Conservation (phyloP, 2,888 invertebrate species). For the Amiota communis region DNA sequence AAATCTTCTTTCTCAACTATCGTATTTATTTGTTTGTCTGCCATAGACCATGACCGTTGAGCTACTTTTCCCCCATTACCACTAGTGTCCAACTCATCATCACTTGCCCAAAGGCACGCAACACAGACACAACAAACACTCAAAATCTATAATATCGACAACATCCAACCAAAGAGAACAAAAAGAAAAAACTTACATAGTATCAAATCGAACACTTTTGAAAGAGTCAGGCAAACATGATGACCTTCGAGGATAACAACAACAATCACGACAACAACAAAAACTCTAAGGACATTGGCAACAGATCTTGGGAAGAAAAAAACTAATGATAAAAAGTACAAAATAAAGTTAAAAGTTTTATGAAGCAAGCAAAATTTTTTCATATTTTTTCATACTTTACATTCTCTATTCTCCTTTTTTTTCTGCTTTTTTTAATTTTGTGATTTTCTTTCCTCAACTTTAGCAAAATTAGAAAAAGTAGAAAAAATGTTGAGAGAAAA, state of each 20-base stretch:
- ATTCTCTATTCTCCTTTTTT: not conserved
- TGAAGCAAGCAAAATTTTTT: conserved; percentile 39
- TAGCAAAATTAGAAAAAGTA: conserved; percentile 24
- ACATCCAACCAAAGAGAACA: not conserved
- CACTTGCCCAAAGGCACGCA: not conserved
- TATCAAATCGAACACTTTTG: conserved; percentile 7
- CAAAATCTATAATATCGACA: too few species aligned
- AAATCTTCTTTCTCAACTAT: too few species aligned
- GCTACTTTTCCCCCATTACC: too few species aligned
- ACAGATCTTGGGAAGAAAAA: conserved; percentile 20
- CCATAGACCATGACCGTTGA: too few species aligned
- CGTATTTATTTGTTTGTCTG: too few species aligned
- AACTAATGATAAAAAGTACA: conserved; percentile 36
- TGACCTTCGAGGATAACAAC: conserved; percentile 33
- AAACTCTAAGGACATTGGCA: conserved; percentile 14
- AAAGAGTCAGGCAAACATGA: not conserved
- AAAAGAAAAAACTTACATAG: not conserved
- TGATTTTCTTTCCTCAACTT: not conserved
- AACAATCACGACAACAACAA: not conserved
- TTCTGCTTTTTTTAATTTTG: conserved; percentile 1
- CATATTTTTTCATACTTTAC: conserved; percentile 7
- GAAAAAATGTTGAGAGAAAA: conserved; percentile 39
- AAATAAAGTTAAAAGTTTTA: conserved; percentile 54
- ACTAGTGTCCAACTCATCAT: too few species aligned
- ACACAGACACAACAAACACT: not conserved